Evolutionary conservation across 2,113 vertebrate genomes (phyloP), one percentile per base, ranked within the genome.

Genomic region (Halichoerus grypus): DNA sequence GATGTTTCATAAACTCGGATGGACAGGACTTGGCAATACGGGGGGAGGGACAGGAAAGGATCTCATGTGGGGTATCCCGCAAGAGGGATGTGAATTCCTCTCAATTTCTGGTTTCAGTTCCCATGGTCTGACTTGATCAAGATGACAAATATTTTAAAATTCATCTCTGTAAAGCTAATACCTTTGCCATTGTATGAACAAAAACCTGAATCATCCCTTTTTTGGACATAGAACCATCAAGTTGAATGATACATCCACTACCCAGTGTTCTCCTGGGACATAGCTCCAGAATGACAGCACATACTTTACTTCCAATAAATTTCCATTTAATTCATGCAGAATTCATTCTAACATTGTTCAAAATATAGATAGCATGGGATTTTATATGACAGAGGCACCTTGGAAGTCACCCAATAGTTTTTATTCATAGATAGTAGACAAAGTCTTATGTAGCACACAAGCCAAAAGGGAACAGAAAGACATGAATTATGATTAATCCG

Each of bases 391-490:
- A 61, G 33, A 80, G 39, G 14, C 53, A 96, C 71, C 69, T 71
- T 94, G 93, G 84, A 94, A 93, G 36, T 55, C 21, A 76, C 16
- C 67, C 76, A 93, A 76, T 69, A 39, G 7, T 12, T 80, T 90
- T 91, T 91, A 94, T 92, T 80, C 91, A 95, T 88, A 94, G 79
- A 79, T 2, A 4, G 59, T 67, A 83, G 72, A 96, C 71, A 95
- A 67, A 42, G 49, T 69, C 95, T 90, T 94, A 74, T 83, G 87
- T 91, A 86, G 80, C 51, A 72, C 31, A 88, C 71, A 92, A 57
- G 2, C n/a, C 61, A 1, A 36, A 88, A 86, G 19, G 63, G 21
- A 87, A 13, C 16, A 65, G 53, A 12, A 67, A 57, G 15, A 12
- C 72, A 89, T 84, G 46, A 72, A 80, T 26, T 83, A 80, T 33